Conservation (phyloP, 30 jellyfish, hydroid and myxozoan species). For the Cassiopea xamachana region DNA sequence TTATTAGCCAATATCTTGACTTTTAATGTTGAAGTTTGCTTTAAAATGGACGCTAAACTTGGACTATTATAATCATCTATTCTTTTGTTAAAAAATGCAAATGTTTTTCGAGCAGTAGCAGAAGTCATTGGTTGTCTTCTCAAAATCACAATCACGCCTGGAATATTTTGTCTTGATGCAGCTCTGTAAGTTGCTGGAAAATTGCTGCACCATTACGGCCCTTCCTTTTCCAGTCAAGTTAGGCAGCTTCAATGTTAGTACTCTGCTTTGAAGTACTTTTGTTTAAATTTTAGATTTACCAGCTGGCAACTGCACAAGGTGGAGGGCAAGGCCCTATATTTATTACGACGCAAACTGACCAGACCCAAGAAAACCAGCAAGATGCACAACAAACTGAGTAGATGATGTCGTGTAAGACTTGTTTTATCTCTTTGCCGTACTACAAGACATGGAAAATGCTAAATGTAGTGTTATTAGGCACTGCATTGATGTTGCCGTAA, state of each 20-base stretch:
- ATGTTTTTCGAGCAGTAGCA: too few species aligned
- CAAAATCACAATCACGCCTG: too few species aligned
- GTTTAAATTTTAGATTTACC: slow-evolving; percentile 44
- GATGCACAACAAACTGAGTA: slow-evolving; percentile 57
- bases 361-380: slow-evolving; percentile 51
- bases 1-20: too few species aligned
- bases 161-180: too few species aligned
- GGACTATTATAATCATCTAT: too few species aligned
- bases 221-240: too few species aligned
- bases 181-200: too few species aligned
- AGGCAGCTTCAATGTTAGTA: background rate
- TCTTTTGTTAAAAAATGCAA: too few species aligned
- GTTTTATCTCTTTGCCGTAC: background rate
- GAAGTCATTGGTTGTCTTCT: too few species aligned
- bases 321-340: slow-evolving; percentile 68
- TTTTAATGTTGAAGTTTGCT: too few species aligned
- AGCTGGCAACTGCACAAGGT: slow-evolving; percentile 61
- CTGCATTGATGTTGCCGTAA: background rate
- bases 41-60: too few species aligned
- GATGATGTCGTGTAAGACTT: background rate
- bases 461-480: background rate
- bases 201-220: too few species aligned
- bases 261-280: background rate
- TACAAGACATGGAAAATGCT: background rate
- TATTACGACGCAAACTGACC: slow-evolving; percentile 68